Percentiles rank a stretch among this genome's conserved stretches.
These are phyloP conservation scores for Eretmocerus hayati DNA, from an alignment of 2,888 invertebrate species.

Conservation along the genomic window DNA sequence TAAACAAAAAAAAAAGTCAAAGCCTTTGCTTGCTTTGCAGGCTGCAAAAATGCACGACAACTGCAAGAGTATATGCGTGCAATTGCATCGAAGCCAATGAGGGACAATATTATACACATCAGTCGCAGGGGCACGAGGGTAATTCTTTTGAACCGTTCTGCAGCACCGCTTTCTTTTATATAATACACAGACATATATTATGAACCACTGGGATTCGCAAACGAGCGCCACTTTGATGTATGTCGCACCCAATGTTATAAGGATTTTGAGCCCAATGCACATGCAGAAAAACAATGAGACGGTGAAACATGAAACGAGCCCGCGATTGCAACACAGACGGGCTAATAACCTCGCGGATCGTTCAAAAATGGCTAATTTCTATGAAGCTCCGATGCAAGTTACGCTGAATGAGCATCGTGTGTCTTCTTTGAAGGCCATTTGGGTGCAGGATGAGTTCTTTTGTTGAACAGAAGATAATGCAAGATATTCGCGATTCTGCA, in stretches of 20 bases:
- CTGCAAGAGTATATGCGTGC: constrained; percentile 7
- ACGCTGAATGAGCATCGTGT: no score
- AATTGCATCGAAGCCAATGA: constrained; percentile 24
- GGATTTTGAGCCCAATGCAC: constrained; percentile 32
- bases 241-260: constrained; percentile 41
- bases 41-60: neutral
- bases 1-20: no score
- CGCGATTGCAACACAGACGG: no score
- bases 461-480: no score
- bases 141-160: no score
- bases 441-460: no score
- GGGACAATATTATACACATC: no score
- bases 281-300: constrained; percentile 39
- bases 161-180: neutral
- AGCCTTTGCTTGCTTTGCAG: no score
- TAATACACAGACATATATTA: constrained; percentile 6
- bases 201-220: constrained; percentile 7
- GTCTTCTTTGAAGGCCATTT: no score
- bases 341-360: constrained; percentile 42
- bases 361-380: constrained; percentile 7
- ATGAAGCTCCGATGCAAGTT: neutral
- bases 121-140: no score
- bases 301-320: constrained; percentile 45
- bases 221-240: constrained; percentile 44
- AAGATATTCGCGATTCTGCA: no score